These are phyloP conservation scores for Rhabdomys dilectus DNA, from an alignment of 2,113 vertebrate species.

Conservation along the genomic window DNA sequence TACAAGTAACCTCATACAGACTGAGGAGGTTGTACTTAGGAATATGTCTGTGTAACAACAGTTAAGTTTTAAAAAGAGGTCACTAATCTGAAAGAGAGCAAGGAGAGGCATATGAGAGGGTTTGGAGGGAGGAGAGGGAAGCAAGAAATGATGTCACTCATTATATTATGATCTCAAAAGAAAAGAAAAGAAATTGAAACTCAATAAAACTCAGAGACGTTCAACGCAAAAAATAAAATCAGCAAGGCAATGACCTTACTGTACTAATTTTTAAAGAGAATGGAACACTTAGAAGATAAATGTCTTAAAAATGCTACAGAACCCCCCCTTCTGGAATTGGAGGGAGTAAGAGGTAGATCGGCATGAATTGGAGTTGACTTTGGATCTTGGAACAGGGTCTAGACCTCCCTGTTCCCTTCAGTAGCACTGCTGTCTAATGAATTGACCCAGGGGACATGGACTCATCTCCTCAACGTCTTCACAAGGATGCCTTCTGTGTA, in stretches of 20 bases:
- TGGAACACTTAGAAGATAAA: background rate
- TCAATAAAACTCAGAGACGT: background rate
- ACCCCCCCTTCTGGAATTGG: background rate
- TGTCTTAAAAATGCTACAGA: background rate
- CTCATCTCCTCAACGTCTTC: background rate
- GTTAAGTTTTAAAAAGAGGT: background rate
- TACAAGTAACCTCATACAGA: background rate
- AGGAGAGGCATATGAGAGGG: background rate
- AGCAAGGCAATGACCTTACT: background rate
- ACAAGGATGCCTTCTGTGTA: background rate
- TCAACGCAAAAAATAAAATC: background rate
- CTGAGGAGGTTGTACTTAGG: background rate
- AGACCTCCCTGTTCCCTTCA: background rate
- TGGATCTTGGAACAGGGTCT: background rate
- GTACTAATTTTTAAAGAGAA: background rate
- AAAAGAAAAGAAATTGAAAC: background rate
- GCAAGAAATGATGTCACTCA: background rate
- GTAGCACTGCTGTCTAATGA: background rate
- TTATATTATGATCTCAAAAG: background rate
- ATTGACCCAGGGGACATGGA: background rate
- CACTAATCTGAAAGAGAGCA: background rate
- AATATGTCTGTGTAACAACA: background rate
- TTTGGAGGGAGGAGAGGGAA: background rate
- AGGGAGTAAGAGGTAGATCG: background rate
- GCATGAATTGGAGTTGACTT: background rate